Evolutionary conservation across 1,140 invertebrate species (phyloP), one percentile per base, ranked within the genome.

Genomic region (Lamellibrachia luymesi): DNA sequence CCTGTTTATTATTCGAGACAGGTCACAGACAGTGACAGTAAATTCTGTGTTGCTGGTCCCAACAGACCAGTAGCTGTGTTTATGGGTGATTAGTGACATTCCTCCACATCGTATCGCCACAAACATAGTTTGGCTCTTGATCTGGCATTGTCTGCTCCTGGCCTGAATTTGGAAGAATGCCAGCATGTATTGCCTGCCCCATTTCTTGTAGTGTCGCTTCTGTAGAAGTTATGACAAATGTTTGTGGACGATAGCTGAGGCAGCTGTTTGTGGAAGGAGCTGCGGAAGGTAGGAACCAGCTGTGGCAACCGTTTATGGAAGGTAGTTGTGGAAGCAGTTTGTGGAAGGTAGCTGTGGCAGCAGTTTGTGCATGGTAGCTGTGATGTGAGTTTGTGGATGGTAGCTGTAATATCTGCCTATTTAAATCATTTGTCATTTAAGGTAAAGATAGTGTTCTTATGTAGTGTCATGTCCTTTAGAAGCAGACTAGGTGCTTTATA

Each of bases 61-160:
- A 2, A 80, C 64, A 80, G 17, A 80, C 2, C 64, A 80, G 8
- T 10, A 22, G 64, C 64, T 80, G 64, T 80, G 64, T 80, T 80
- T 80, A 80, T 80, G 64, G 64, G 64, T 80, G 64, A 80, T 80
- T 80, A 80, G 64, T 80, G 64, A 80, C 64, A 80, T 80, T 80
- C 64, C 64, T 80, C 6, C 4, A 80, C 64, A 10, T 80, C 64
- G 13, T 17, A 80, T 80, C 64, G 25, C 64, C 6, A 22, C 64
- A 10, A 80, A 80, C 64, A 38, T 38, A 80, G 64, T 22, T 22
- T 80, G 64, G 64, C 8, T 80, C 64, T 80, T 80, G 64, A 80
- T 80, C 64, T 80, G 25, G 64, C 64, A 80, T 80, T 80, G 64
- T 80, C 64, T 22, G 64, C 13, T 80, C 13, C 64, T 80, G 13